Evolutionary conservation across 2,797 vertebrate genomes (phyloP).

Genomic region (Heliangelus exortis): DNA sequence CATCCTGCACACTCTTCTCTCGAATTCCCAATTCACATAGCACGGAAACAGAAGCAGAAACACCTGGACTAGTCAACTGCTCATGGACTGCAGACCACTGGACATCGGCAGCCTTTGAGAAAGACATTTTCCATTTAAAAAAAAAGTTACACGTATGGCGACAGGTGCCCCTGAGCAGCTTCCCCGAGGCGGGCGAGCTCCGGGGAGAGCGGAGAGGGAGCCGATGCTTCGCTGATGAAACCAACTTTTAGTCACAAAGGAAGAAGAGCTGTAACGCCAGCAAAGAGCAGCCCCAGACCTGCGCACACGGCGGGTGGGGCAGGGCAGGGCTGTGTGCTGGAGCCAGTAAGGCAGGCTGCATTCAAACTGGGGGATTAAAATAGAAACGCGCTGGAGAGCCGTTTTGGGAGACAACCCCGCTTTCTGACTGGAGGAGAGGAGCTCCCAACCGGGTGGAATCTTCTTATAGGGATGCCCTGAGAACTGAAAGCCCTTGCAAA

Average conservation of each 20-base stretch:
- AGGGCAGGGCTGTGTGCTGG: neutral
- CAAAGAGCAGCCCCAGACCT: neutral
- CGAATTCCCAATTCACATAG: slow-evolving; percentile 67
- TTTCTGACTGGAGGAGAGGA: neutral
- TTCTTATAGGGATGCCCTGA: slow-evolving; percentile 41
- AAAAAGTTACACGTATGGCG: slow-evolving; percentile 23
- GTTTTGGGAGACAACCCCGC: slow-evolving; percentile 9
- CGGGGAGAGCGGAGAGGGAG: neutral
- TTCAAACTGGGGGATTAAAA: slow-evolving; percentile 58
- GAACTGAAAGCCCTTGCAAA: slow-evolving; percentile 52
- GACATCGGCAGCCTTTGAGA: slow-evolving; percentile 73
- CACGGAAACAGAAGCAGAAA: slow-evolving; percentile 70
- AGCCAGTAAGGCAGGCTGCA: slow-evolving; percentile 35
- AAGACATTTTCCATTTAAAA: slow-evolving; percentile 75
- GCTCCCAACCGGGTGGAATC: neutral
- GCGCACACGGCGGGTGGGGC: slow-evolving; percentile 13
- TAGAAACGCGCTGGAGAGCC: slow-evolving; percentile 32
- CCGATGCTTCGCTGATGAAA: neutral
- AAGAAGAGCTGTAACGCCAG: neutral
- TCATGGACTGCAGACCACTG: slow-evolving; percentile 70
- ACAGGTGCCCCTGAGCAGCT: slow-evolving; percentile 1
- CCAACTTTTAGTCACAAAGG: neutral
- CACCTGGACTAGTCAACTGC: slow-evolving; percentile 65
- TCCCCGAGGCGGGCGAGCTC: neutral
- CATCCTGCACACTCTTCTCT: slow-evolving; percentile 72